Percentiles rank a stretch among this genome's conserved stretches.
Conservation (phyloP, 2,113 vertebrate genomes). For the Cebus imitator region DNA sequence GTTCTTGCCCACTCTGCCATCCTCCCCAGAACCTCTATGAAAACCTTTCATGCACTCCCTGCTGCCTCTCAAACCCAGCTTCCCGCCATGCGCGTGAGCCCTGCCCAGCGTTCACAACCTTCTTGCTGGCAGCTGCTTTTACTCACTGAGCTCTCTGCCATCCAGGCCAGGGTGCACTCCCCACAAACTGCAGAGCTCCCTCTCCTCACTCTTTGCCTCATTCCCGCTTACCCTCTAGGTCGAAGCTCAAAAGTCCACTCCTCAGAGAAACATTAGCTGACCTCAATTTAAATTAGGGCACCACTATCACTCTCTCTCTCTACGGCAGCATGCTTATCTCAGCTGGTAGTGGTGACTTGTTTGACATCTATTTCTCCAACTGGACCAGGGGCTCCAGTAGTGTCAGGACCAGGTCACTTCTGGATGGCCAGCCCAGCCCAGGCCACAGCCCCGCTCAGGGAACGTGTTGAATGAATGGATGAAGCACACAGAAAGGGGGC, state of each 20-base stretch:
- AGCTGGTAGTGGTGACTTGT: not conserved
- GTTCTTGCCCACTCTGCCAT: not conserved
- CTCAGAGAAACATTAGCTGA: not conserved
- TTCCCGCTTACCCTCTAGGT: not conserved
- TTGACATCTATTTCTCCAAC: not conserved
- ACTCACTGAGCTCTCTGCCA: not conserved
- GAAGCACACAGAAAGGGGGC: not conserved
- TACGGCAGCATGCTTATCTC: not conserved
- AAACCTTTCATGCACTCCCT: not conserved
- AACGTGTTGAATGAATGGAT: not conserved
- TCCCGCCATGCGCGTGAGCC: not conserved
- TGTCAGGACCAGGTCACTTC: not conserved
- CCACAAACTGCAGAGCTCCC: not conserved
- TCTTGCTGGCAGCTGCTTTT: not conserved
- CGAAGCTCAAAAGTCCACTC: not conserved
- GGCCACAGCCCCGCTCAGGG: not conserved
- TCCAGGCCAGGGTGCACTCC: too few relatives aligned
- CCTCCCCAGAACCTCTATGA: not conserved
- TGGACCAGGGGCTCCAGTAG: not conserved
- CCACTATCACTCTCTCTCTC: not conserved
- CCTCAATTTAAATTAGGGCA: not conserved
- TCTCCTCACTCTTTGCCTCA: not conserved
- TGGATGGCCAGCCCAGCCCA: too few relatives aligned
- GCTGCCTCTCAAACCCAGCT: not conserved
- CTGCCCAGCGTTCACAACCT: not conserved